These are phyloP conservation scores for Calliopsis andreniformis DNA, from an alignment of 1,140 invertebrate species.

Conservation along the genomic window DNA sequence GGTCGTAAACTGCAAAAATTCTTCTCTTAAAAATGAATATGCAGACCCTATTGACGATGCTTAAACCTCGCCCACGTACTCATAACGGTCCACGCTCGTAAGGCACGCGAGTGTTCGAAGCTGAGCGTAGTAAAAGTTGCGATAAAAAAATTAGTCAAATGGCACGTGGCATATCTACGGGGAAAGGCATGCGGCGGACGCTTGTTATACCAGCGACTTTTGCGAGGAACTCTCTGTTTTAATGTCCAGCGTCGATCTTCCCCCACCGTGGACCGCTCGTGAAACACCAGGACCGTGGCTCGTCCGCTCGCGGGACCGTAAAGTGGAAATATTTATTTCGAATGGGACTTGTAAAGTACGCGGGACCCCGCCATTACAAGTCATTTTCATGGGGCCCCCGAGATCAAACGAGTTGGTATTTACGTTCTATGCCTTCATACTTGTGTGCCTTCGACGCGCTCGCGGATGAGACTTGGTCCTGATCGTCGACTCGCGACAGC, in stretches of 20 bases:
- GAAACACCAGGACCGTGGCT: slow-evolving; percentile 57
- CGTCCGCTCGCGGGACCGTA: slow-evolving; percentile 63
- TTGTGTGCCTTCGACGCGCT: slow-evolving; percentile 30
- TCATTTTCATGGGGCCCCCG: slow-evolving; percentile 66
- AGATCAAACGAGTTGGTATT: slow-evolving; percentile 70
- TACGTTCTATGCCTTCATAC: slow-evolving; percentile 68
- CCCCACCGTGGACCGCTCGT: slow-evolving; percentile 38
- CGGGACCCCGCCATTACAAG: slow-evolving; percentile 70
- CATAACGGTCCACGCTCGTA: not conserved
- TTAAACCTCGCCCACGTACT: not conserved
- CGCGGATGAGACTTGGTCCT: not conserved
- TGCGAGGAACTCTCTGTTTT: slow-evolving; percentile 53
- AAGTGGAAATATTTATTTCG: slow-evolving; percentile 76
- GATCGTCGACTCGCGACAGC: too few relatives aligned
- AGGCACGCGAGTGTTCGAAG: slow-evolving; percentile 12
- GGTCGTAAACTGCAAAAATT: too few relatives aligned
- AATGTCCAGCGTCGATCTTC: slow-evolving; percentile 53
- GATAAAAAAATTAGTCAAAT: slow-evolving; percentile 45
- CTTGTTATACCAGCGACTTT: slow-evolving; percentile 39
- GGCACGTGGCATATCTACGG: slow-evolving; percentile 5
- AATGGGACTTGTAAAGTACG: slow-evolving; percentile 71
- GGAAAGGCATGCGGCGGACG: not conserved
- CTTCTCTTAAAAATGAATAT: not conserved
- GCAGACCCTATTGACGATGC: not conserved
- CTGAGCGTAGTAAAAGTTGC: not conserved